Evolutionary conservation across 2,113 vertebrate genomes (phyloP), one percentile per base, ranked within the genome.

Genomic region (Chaenocephalus aceratus): DNA sequence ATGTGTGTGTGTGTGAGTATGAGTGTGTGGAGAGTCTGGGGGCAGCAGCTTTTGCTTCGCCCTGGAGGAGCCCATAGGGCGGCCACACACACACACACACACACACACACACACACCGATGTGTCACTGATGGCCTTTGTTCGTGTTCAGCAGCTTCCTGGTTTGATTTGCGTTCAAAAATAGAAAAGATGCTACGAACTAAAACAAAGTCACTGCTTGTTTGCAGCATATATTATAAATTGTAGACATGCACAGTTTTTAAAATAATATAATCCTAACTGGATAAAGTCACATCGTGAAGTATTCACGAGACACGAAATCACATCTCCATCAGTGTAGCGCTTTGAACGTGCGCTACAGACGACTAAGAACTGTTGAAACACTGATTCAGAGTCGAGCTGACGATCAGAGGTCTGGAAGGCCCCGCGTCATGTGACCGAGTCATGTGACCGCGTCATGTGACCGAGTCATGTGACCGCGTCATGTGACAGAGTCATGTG

Each of bases 1-100:
- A 74, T 90, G 87, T 67, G 80, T 85, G 81, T 86, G 81, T 86
- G 75, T 75, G 53, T 59, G 65, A 52, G 60, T 79, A 64, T 58
- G 49, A 21, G 79, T 71, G 60, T 77, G 64, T 72, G 26, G 26
- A 30, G 26, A 30, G 26, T 30, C 67, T 21, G 54, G 77, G 91
- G 82, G 88, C 84, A 89, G 74, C 57, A 88, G 88, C 89, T 83
- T 88, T 85, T 77, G 74, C 87, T 89, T 36, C 71, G 92, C 92
- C 91, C 91, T 84, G 83, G 84, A 92, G 92, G 89, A 60, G 0
- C 84, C 92, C 77, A 89, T 72, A 74, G 89, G 91, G 83, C 52
- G 48, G 66, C n/a, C 83, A 82, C 26, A 26, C 26, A 26, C 26
- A 26, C 26, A 26, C 26, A 26, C 26, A 26, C n/a, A n/a, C 26